phyloP scores from a whole-genome alignment of 2,113 vertebrate species.

The Neotoma lepida region DNA sequence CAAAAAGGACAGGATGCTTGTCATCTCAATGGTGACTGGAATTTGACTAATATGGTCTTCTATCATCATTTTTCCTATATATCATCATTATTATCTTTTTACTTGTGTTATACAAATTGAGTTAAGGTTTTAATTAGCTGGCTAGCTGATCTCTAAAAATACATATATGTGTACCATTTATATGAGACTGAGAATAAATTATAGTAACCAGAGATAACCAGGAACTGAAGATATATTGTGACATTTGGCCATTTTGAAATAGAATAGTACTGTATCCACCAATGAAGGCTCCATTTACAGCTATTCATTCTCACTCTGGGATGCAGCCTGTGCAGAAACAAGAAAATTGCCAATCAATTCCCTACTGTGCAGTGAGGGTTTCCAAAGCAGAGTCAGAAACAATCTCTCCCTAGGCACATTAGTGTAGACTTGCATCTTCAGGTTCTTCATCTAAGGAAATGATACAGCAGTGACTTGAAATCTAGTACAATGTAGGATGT shows the following conservation, averaged over 20 bases:
- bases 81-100: not conserved
- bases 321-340: conserved; percentile 19
- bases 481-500: not conserved
- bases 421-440: not conserved
- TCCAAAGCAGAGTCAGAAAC: conserved; percentile 18
- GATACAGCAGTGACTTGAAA: not conserved
- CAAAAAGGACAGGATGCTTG: not conserved
- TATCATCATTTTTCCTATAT: not conserved
- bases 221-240: not conserved
- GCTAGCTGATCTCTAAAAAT: not conserved
- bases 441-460: not conserved
- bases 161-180: not conserved
- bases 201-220: not conserved
- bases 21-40: not conserved
- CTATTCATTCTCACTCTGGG: not conserved
- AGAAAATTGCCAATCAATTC: conserved; percentile 48
- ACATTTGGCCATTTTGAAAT: not conserved
- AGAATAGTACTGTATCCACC: not conserved
- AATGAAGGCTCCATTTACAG: not conserved
- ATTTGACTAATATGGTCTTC: not conserved
- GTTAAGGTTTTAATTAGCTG: conserved; percentile 25
- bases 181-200: not conserved
- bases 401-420: not conserved
- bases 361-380: conserved; percentile 2
- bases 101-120: not conserved